Conservation (phyloP, 2,113 vertebrate species). For the Elanoides forficatus region DNA sequence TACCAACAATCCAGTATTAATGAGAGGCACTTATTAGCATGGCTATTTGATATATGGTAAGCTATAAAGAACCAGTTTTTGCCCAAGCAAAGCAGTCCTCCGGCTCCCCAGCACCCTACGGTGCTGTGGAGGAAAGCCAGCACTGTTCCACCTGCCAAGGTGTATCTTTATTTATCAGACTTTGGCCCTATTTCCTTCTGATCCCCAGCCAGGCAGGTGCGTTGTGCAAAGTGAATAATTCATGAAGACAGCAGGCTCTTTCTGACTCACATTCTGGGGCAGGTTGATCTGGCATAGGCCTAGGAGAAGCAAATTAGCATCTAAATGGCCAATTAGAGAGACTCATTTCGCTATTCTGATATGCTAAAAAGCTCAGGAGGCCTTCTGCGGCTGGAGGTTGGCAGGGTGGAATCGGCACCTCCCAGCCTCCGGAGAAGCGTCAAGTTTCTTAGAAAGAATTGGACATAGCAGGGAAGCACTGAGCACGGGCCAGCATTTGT, state of each 20-base stretch:
- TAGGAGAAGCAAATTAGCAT: constrained; percentile 47
- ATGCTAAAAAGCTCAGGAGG: neutral
- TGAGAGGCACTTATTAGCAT: neutral
- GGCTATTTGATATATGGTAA: neutral
- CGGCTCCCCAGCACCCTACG: neutral
- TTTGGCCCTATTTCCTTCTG: constrained; percentile 21
- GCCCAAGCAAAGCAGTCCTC: neutral
- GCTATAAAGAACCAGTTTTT: neutral
- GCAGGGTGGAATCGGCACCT: neutral
- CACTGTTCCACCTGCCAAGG: neutral
- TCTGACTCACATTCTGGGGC: neutral
- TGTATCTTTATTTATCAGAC: constrained; percentile 26
- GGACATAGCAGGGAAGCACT: neutral
- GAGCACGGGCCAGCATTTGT: neutral
- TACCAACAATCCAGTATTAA: neutral
- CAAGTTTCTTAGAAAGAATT: constrained; percentile 20
- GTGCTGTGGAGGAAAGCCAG: neutral
- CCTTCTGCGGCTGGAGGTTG: neutral
- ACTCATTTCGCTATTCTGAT: constrained; percentile 16
- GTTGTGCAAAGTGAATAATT: constrained; percentile 28
- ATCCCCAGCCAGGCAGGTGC: constrained; percentile 52
- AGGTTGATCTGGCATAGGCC: neutral
- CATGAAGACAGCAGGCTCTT: constrained; percentile 19
- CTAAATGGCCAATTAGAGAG: constrained; percentile 53
- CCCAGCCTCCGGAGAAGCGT: neutral